Conservation (phyloP, 2,113 vertebrate genomes). For the Sinocyclocheilus grahami region DNA sequence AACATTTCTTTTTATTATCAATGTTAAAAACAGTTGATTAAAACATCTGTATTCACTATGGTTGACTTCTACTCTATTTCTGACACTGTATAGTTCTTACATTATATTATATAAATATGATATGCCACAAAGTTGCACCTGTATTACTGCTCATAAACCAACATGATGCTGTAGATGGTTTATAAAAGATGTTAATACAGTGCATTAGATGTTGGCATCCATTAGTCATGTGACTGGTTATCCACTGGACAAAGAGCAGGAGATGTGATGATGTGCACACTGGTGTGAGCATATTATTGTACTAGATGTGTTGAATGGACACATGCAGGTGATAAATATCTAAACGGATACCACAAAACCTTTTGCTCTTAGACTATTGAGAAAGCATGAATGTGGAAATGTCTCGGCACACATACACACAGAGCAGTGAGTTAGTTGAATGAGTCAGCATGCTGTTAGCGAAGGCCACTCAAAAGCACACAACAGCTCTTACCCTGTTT, state of each 20-base stretch:
- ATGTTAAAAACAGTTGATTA: neutral
- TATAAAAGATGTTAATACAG: conserved; percentile 2
- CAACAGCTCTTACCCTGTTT: conserved; percentile 56
- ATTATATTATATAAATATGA: neutral
- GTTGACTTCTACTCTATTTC: neutral
- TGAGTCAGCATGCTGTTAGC: conserved; percentile 55
- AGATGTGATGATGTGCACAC: neutral
- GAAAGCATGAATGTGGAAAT: conserved; percentile 17
- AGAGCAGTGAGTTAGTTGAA: conserved; percentile 31
- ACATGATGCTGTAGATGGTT: neutral
- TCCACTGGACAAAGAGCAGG: neutral
- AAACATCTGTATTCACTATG: neutral
- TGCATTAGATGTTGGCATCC: neutral
- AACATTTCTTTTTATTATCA: neutral
- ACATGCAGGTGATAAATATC: conserved; percentile 21
- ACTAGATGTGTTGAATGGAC: neutral
- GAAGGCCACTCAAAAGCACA: conserved; percentile 45
- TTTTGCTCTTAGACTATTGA: neutral
- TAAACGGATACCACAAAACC: conserved; percentile 9
- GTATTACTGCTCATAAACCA: neutral
- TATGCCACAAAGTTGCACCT: neutral
- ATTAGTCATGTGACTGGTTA: no score
- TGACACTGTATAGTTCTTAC: neutral
- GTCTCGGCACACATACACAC: conserved; percentile 1
- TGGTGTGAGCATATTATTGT: neutral